Base-by-base conservation (phyloP, 2,888 invertebrate genomes). In the Cheilosia grossa region DNA sequence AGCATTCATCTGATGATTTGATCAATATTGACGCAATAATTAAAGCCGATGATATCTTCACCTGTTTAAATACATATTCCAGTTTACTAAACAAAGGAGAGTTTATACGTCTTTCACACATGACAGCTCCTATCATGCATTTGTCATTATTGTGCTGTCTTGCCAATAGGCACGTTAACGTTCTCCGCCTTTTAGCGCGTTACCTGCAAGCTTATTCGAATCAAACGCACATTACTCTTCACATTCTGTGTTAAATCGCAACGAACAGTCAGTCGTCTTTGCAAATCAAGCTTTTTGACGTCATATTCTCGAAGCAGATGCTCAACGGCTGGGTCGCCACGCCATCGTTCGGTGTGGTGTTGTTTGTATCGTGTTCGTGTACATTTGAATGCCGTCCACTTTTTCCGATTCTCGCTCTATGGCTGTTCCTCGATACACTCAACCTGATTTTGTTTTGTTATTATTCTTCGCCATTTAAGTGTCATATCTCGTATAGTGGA, bases 401-500 rank as follows among this genome's bases (percentile, higher is more conserved):
- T 47, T 1, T 47, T 47, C 44, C 7, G n/a, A 15, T 24, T 21
- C 13, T 51, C 24, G 15, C 24, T 27, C 24, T 51, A 2, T 24
- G 15, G 21, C 51, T 4, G 37, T 37, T 10, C 4, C 3, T 37
- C 13, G 37, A 40, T 13, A 47, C 15, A 17, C 33, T 37, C 17
- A 59, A 66, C 33, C 53, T 51, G 61, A 21, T 30, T 67, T 80
- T 69, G 47, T 61, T 80, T 80, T 74, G 80, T 67, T 80, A 74
- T 61, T 24, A 53, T 67, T 61, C 47, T 49, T 27, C 37, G n/a
- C 33, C 19, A 51, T 58, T 51, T 4, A 37, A 47, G 17, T 19
- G 21, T 7, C 56, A 44, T 27, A 61, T 17, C 7, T 17, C 13
- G 49, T 47, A 79, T 51, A 13, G 54, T 37, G 9, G 27, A 56